Percentiles rank a stretch among this genome's conserved stretches.
Evolutionary conservation across 1,140 invertebrate genomes (phyloP).

Genomic region (Drosophila hydei): DNA sequence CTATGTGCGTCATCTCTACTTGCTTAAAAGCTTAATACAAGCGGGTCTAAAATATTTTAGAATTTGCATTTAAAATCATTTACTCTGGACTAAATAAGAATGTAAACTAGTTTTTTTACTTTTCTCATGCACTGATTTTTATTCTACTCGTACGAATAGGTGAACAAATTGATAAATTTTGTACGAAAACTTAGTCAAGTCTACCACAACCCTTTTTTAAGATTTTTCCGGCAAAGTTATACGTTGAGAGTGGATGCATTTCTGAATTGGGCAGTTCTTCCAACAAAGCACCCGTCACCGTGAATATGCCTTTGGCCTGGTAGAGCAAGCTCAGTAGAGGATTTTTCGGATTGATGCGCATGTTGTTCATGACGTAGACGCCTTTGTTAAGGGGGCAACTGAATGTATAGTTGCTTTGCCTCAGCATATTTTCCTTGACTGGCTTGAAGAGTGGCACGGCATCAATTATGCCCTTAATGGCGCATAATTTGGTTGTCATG

Average conservation of each 20-base stretch:
- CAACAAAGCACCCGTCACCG: constrained; percentile 47
- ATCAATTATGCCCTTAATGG: constrained; percentile 55
- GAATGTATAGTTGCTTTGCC: constrained; percentile 66
- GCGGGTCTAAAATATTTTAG: too few species aligned
- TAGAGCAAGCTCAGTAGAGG: constrained; percentile 57
- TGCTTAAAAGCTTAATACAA: too few species aligned
- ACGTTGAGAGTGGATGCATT: constrained; percentile 44
- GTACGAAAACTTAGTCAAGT: constrained; percentile 34
- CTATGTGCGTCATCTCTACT: too few species aligned
- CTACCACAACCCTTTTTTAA: constrained; percentile 46
- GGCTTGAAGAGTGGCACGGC: constrained; percentile 67
- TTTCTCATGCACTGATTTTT: too few species aligned
- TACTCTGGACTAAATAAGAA: too few species aligned
- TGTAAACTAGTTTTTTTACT: too few species aligned
- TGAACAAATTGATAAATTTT: neutral
- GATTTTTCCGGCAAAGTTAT: constrained; percentile 56
- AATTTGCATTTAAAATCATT: too few species aligned
- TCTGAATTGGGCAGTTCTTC: constrained; percentile 39
- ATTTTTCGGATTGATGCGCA: constrained; percentile 61
- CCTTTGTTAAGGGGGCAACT: constrained; percentile 61
- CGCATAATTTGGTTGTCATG: constrained; percentile 63
- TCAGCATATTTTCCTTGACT: constrained; percentile 61
- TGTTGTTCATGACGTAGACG: constrained; percentile 67
- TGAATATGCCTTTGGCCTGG: constrained; percentile 52
- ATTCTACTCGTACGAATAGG: too few species aligned